phyloP scores from a whole-genome alignment of 2,113 vertebrate species.

The Aptenodytes forsteri region DNA sequence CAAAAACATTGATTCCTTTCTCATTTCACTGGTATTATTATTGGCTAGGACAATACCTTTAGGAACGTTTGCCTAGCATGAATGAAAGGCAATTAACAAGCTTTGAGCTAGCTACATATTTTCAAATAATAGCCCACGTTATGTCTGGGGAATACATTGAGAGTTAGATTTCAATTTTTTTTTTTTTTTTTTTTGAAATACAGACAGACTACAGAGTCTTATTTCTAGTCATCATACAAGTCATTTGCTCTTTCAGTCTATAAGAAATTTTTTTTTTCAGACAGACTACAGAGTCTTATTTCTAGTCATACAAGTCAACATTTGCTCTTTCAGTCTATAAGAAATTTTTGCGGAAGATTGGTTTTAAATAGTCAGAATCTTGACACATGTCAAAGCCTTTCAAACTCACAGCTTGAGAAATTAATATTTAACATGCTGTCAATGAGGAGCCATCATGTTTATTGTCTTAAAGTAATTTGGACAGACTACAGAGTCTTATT shows the following conservation, averaged over 20 bases:
- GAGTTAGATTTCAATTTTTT: neutral
- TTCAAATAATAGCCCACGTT: neutral
- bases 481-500: neutral
- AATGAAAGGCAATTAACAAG: neutral
- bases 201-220: neutral
- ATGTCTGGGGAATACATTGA: neutral
- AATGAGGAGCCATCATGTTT: neutral
- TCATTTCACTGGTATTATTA: neutral
- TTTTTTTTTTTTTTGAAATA: neutral
- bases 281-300: no score
- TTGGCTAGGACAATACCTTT: neutral
- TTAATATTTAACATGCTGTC: slow-evolving; percentile 27
- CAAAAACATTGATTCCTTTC: neutral
- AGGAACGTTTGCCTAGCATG: neutral
- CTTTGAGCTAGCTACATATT: neutral
- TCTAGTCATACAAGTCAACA: neutral
- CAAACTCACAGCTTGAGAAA: neutral
- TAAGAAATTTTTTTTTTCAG: neutral
- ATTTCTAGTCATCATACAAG: neutral
- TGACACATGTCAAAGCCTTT: neutral
- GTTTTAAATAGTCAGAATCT: slow-evolving; percentile 4
- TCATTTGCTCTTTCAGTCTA: neutral
- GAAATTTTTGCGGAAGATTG: neutral
- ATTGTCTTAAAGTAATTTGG: neutral
- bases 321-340: neutral